Conservation (phyloP, 2,113 vertebrate species). For the Lophius piscatorius region DNA sequence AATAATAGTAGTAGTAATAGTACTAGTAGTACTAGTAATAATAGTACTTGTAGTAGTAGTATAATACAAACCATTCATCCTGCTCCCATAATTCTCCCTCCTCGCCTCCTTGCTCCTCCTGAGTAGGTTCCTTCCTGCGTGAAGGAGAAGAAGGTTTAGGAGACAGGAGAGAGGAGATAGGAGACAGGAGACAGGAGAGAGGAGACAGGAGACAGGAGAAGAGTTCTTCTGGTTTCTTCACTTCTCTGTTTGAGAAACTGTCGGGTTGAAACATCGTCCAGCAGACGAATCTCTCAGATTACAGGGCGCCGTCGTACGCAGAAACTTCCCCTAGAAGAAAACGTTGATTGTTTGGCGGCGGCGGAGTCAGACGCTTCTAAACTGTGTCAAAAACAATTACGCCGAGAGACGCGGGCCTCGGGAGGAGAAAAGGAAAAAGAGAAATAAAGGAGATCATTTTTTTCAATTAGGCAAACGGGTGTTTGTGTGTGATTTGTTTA, state of each 20-base stretch:
- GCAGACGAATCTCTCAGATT: conserved; percentile 49
- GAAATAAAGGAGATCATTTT: conserved; percentile 23
- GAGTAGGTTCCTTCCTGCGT: no score
- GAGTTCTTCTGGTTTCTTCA: conserved; percentile 57
- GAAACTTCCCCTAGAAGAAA: conserved; percentile 61
- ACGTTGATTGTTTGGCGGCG: conserved; percentile 48
- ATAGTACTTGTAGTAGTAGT: no score
- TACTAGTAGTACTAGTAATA: no score
- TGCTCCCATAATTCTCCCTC: conserved; percentile 7
- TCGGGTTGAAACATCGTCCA: conserved; percentile 61
- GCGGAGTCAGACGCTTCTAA: conserved; percentile 51
- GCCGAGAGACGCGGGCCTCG: conserved; percentile 28
- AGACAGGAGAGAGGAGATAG: conserved; percentile 10
- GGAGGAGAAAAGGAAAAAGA: conserved; percentile 42
- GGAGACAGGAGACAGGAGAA: conserved; percentile 29
- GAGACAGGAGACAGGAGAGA: conserved; percentile 29
- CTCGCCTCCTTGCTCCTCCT: conserved; percentile 32
- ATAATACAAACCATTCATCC: conserved; percentile 55
- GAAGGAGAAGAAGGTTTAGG: no score
- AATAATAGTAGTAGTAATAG: no score
- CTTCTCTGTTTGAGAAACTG: conserved; percentile 57
- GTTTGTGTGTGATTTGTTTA: conserved; percentile 24
- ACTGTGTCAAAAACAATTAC: conserved; percentile 62
- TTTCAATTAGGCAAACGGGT: conserved; percentile 30
- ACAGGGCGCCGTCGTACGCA: conserved; percentile 60